phyloP scores from a whole-genome alignment of 2,113 vertebrate species.

The Ondatra zibethicus region DNA sequence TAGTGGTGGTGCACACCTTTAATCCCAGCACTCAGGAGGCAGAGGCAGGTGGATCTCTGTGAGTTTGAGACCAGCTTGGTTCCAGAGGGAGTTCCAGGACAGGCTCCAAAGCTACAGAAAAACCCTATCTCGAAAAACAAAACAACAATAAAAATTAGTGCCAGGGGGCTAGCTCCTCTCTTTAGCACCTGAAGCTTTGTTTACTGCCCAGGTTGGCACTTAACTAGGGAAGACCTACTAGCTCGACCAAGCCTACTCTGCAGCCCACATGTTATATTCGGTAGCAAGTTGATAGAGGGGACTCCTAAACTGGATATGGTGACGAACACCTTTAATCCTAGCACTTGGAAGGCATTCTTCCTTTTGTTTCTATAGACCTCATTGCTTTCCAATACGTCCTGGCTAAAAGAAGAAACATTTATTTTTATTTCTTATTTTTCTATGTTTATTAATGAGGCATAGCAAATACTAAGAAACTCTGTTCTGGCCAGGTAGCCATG shows the following conservation, averaged over 20 bases:
- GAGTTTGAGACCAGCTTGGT: too few relatives aligned
- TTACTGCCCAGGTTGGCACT: neutral
- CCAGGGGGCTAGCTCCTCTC: too few relatives aligned
- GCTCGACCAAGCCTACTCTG: neutral
- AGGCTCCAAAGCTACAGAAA: too few relatives aligned
- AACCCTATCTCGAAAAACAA: too few relatives aligned
- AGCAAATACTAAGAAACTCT: neutral
- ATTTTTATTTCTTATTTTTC: neutral
- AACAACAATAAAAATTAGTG: too few relatives aligned
- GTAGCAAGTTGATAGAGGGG: neutral
- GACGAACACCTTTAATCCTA: too few relatives aligned
- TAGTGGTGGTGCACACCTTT: too few relatives aligned
- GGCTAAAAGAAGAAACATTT: neutral
- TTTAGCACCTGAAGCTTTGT: neutral
- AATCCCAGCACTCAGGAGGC: too few relatives aligned
- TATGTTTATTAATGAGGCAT: too few relatives aligned
- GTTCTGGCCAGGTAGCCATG: too few relatives aligned
- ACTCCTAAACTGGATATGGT: neutral
- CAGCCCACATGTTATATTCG: neutral
- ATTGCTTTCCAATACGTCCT: neutral
- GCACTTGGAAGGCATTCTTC: neutral
- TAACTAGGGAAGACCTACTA: neutral
- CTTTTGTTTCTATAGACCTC: neutral
- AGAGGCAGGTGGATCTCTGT: too few relatives aligned
- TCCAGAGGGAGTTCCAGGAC: too few relatives aligned